A percentile compares a stretch with the other conserved stretches of the same genome.
Conservation (phyloP, 2,797 vertebrate genomes). For the Trichosurus vulpecula region DNA sequence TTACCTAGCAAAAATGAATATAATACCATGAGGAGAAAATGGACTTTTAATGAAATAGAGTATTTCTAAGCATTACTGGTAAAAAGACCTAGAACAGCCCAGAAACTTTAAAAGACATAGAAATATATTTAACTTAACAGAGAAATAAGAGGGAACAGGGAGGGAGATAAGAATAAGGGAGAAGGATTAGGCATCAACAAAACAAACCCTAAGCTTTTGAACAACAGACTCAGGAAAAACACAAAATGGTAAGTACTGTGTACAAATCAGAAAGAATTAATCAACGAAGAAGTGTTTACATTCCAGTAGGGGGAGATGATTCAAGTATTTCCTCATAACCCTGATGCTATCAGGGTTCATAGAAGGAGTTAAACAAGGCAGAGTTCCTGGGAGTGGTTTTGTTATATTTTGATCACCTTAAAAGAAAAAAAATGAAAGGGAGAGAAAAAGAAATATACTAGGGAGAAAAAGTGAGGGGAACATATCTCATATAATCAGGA, state of each 20-base stretch:
- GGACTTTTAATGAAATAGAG: not conserved
- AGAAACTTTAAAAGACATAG: not conserved
- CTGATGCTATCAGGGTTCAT: not conserved
- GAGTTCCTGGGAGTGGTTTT: not conserved
- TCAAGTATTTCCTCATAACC: not conserved
- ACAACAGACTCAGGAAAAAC: not conserved
- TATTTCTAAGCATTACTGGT: not conserved
- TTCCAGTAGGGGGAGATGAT: not conserved
- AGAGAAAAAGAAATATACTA: not conserved
- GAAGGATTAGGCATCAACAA: not conserved
- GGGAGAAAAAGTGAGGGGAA: not conserved
- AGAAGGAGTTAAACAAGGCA: not conserved
- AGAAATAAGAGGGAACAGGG: not conserved
- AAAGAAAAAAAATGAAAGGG: not conserved
- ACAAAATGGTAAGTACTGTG: not conserved
- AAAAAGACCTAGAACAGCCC: not conserved
- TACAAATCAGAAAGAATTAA: not conserved
- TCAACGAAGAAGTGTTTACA: not conserved
- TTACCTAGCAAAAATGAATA: not conserved
- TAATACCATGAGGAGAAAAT: not conserved
- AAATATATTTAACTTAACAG: not conserved
- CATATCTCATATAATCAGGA: not conserved
- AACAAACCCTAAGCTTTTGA: not conserved
- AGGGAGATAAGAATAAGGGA: not conserved
- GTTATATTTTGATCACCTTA: not conserved